Percentiles rank a stretch among this genome's conserved stretches.
Conservation (phyloP, 1,140 invertebrate genomes). For the Psilanteris sp. region DNA sequence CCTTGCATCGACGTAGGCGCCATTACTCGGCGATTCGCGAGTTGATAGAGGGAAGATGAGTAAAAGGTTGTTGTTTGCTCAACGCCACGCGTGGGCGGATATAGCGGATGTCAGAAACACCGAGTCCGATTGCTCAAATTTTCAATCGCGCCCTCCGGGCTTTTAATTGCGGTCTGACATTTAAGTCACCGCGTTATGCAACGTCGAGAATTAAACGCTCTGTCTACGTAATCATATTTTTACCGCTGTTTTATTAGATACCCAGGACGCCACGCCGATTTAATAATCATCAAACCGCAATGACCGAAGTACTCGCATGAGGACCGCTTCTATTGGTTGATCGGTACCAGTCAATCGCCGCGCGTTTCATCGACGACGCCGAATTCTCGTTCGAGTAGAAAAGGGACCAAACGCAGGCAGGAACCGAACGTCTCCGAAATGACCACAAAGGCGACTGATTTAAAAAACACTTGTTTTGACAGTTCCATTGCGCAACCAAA, state of each 20-base stretch:
- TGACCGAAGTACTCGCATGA: too few species aligned
- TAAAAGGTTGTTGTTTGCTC: conserved; percentile 41
- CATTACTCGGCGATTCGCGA: conserved; percentile 53
- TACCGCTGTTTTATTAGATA: too few species aligned
- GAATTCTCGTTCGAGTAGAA: neutral
- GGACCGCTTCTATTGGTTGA: too few species aligned
- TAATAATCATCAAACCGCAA: too few species aligned
- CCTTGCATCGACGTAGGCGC: conserved; percentile 39
- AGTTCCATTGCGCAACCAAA: conserved; percentile 34
- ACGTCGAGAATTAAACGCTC: too few species aligned
- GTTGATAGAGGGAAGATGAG: conserved; percentile 35
- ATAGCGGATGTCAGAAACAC: conserved; percentile 24
- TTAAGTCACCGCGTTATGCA: too few species aligned
- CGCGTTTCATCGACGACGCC: neutral
- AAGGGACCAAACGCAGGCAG: neutral
- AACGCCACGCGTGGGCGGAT: conserved; percentile 28
- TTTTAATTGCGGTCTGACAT: conserved; percentile 2
- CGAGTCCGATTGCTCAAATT: conserved; percentile 14
- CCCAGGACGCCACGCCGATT: too few species aligned
- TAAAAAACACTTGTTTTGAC: conserved; percentile 29
- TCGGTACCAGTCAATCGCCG: too few species aligned
- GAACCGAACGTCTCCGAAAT: conserved; percentile 7
- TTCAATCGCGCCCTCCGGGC: conserved; percentile 5
- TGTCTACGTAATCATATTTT: too few species aligned
- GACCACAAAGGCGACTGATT: conserved; percentile 12